Conservation (phyloP, 1,140 invertebrate species). For the Penaeus japonicus region DNA sequence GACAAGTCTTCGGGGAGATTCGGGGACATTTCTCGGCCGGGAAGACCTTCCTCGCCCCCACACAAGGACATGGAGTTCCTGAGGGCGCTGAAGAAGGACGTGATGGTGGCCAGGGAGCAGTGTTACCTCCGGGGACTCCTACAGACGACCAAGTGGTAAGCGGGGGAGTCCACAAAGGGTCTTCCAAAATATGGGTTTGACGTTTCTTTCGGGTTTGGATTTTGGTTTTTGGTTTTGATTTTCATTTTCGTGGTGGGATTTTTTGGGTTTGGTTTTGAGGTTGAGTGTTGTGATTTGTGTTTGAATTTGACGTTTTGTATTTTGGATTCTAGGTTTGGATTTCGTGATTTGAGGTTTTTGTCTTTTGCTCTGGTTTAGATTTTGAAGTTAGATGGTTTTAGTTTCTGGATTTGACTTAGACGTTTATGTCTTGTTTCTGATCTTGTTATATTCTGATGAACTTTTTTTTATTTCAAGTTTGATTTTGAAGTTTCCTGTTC, state of each 20-base stretch:
- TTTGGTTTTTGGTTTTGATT: too few relatives aligned
- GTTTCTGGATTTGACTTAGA: neutral
- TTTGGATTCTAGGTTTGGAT: too few relatives aligned
- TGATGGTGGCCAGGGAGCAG: conserved; percentile 73
- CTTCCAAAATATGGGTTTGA: too few relatives aligned
- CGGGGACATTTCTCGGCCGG: neutral
- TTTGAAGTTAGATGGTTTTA: neutral
- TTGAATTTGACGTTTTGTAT: neutral
- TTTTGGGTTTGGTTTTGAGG: too few relatives aligned
- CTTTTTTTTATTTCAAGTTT: neutral
- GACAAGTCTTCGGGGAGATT: conserved; percentile 33
- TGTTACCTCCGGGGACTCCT: conserved; percentile 76
- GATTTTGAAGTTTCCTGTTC: too few relatives aligned
- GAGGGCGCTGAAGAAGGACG: conserved; percentile 71
- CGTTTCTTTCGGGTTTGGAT: too few relatives aligned
- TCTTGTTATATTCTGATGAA: neutral
- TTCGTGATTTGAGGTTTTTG: too few relatives aligned
- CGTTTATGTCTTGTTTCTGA: too few relatives aligned
- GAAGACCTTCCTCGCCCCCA: neutral
- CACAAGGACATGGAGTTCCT: conserved; percentile 50
- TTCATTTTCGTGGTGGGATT: too few relatives aligned
- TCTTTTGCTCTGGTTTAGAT: neutral
- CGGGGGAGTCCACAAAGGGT: neutral
- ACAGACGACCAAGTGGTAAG: conserved; percentile 79
- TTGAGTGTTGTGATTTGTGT: neutral